A percentile compares a stretch with the other conserved stretches of the same genome.
Evolutionary conservation across 2,797 vertebrate species (phyloP).

Genomic region (Sebastiscus albofasciatus): DNA sequence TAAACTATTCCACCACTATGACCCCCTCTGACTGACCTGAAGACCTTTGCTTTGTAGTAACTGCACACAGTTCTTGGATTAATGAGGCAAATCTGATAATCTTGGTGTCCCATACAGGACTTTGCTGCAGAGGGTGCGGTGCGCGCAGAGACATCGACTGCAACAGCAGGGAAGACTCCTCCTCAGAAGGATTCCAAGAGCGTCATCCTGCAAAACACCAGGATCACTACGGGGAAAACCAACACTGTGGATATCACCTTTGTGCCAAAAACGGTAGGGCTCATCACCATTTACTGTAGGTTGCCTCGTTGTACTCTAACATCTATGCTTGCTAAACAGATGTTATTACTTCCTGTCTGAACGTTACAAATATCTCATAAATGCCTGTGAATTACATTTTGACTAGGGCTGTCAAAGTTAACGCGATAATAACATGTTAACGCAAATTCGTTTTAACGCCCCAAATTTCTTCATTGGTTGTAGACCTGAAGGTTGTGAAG

Average conservation of each 20-base stretch:
- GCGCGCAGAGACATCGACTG: slow-evolving; percentile 3
- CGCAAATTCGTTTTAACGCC: too few relatives aligned
- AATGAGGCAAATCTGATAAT: neutral
- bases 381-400: neutral
- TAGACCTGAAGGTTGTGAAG: too few relatives aligned
- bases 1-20: too few relatives aligned
- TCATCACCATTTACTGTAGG: neutral
- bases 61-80: neutral
- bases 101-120: slow-evolving; percentile 40
- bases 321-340: neutral
- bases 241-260: slow-evolving; percentile 87
- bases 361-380: neutral
- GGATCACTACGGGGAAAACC: slow-evolving; percentile 80
- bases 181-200: slow-evolving; percentile 64
- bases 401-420: neutral
- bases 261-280: slow-evolving; percentile 85
- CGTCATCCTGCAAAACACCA: slow-evolving; percentile 81
- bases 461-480: too few relatives aligned
- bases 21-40: neutral
- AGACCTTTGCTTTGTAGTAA: neutral
- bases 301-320: neutral
- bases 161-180: slow-evolving; percentile 42
- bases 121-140: neutral
- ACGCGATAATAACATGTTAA: too few relatives aligned
- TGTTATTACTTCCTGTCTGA: neutral